Evolutionary conservation across 2,113 vertebrate species (phyloP), one percentile per base, ranked within the genome.

Genomic region (Antechinus flavipes): DNA sequence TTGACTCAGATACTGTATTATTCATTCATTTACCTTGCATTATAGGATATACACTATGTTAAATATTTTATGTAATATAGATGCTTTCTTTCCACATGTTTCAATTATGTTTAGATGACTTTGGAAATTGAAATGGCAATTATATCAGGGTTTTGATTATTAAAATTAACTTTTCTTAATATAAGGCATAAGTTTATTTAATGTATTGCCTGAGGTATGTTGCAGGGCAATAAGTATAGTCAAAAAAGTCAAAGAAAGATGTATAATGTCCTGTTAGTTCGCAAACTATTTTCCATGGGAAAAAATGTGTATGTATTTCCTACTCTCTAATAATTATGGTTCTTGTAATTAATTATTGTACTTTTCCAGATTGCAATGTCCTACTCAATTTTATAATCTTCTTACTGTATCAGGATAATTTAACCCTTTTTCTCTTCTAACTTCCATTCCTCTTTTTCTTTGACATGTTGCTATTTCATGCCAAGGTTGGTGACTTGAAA

Each of bases 381-480:
- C 26, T 22, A 90, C 10, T 35, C 91, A 19, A 91, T 4, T 46
- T 47, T 55, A 16, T 24, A 47, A 11, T 89, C 6, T 90, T 95
- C 42, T 35, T 96, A 11, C 4, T 50, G 95, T 98, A 96, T 90
- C 58, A 93, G 50, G 95, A 90, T 46, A 94, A 30, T 96, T 95
- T 97, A 97, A 90, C 53, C 94, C 91, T 68, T 98, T 54, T 97
- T 89, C 0, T 93, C 55, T 95, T 16, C 24, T 95, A 92, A 10
- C 4, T 50, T 97, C 96, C 49, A 96, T 97, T 98, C 46, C 50
- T 97, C n/a, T 92, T 89, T 89, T 96, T 42, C 89, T 42, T 90
- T 98, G 94, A 95, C 95, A 98, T 96, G 42, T 96, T 97, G 93
- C 97, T 61, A 96, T 97, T 91, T 97, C 91, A 96, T 96, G 91